phyloP scores from a whole-genome alignment of 23 tunicate species.

The Styela clava region DNA sequence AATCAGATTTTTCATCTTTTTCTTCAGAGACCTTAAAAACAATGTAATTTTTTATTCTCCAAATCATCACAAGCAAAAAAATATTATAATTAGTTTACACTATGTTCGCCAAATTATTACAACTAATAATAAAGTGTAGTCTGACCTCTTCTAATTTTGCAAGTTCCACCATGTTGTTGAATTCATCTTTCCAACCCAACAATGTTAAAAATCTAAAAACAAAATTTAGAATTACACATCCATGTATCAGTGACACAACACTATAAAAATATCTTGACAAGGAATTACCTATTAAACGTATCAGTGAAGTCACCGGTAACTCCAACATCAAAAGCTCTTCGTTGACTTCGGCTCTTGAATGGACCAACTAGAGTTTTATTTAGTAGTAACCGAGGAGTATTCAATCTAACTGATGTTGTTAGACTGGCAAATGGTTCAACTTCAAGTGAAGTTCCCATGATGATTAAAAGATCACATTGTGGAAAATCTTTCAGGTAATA shows the following conservation, averaged over 20 bases:
- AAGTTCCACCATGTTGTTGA: background rate
- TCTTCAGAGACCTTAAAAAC: background rate
- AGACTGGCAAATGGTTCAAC: conserved; percentile 92
- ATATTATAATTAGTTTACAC: no score
- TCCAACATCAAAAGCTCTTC: conserved; percentile 45
- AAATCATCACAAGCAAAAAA: conserved; percentile 32
- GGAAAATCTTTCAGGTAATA: conserved; percentile 80
- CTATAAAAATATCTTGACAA: no score
- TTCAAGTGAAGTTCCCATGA: conserved; percentile 92
- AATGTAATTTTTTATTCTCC: conserved; percentile 23
- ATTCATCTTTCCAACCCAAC: background rate
- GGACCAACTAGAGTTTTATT: conserved; percentile 79
- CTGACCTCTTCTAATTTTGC: background rate
- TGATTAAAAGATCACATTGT: conserved; percentile 68
- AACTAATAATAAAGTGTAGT: no score
- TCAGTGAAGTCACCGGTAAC: conserved; percentile 60
- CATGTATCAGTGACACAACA: no score
- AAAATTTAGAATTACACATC: no score
- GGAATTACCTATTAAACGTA: conserved; percentile 30
- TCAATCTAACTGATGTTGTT: conserved; percentile 43
- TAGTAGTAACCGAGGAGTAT: conserved; percentile 59
- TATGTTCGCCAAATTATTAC: no score
- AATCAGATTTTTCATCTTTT: background rate
- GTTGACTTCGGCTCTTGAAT: conserved; percentile 35
- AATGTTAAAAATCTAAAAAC: background rate